Evolutionary conservation across 2,797 vertebrate genomes (phyloP), one percentile per base, ranked within the genome.

Genomic region (Eurystomus glaucurus): DNA sequence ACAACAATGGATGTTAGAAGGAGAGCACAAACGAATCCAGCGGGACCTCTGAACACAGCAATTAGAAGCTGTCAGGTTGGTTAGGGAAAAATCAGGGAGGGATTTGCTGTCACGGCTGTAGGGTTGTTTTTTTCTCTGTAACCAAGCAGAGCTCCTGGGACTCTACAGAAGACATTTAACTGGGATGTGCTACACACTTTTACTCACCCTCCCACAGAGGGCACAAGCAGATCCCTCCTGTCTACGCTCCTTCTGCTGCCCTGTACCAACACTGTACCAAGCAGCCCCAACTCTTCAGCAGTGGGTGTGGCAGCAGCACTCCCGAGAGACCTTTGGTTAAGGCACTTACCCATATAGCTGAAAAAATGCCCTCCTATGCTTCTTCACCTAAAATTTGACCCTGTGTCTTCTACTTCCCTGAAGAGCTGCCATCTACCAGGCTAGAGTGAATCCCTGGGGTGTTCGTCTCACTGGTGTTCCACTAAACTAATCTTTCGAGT

Each of bases 401-500:
- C 14, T 39, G 0, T 26, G 5, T 33, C 15, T 85, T 81, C 29
- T 50, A 7, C 29, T 39, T 90, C 28, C n/a, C 48, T 46, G 39
- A 17, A 45, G 3, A 84, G 26, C 4, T 25, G 16, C 5, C 0
- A 1, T 4, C 11, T 46, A 45, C 7, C 20, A 62, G 23, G 14
- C 23, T 39, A 46, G 11, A 78, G 28, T 26, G 6, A 66, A 68
- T 35, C 66, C 18, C 20, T n/a, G 43, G 13, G 12, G 15, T 10
- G 28, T 22, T 66, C 41, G 4, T 25, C 46, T 70, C 39, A 8
- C 9, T 18, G 25, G 17, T 13, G 3, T 17, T 28, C 31, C 6
- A 2, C 29, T 74, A 76, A 89, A 95, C 7, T 25, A 43, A 77
- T 16, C 23, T 51, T 55, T 55, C 15, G 52, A 78, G 6, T 54